Evolutionary conservation across 2,888 invertebrate species (phyloP).

Genomic region (Noctua fimbriata): DNA sequence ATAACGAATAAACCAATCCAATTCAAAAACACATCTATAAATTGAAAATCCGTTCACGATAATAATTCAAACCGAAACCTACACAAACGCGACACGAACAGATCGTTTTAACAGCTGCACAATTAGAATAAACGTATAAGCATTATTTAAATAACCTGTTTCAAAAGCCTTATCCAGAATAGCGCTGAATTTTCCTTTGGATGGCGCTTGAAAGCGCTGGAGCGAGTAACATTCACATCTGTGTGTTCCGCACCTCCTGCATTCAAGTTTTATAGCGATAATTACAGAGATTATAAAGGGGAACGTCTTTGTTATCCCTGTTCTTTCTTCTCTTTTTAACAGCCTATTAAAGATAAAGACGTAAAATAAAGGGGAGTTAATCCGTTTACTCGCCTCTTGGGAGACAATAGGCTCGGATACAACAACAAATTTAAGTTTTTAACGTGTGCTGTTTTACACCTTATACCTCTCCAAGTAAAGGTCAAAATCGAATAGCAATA

Average conservation of each 20-base stretch:
- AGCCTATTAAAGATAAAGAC: constrained; percentile 65
- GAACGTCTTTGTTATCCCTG: constrained; percentile 54
- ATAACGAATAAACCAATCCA: background rate
- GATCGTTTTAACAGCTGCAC: constrained; percentile 59
- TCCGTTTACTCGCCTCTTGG: constrained; percentile 62
- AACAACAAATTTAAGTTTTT: constrained; percentile 46
- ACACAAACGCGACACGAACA: constrained; percentile 40
- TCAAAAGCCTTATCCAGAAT: constrained; percentile 63
- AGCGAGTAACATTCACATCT: constrained; percentile 67
- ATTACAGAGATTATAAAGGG: constrained; percentile 66
- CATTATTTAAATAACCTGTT: constrained; percentile 64
- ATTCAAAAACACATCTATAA: background rate
- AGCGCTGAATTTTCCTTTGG: constrained; percentile 62
- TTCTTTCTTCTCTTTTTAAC: constrained; percentile 66
- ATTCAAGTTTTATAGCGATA: constrained; percentile 66
- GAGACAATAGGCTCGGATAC: constrained; percentile 49
- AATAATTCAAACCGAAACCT: constrained; percentile 27
- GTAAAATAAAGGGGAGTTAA: constrained; percentile 61
- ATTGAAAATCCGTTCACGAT: constrained; percentile 18
- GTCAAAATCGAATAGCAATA: constrained; percentile 24
- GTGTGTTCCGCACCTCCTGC: constrained; percentile 71
- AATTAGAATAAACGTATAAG: constrained; percentile 61
- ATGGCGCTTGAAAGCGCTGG: constrained; percentile 61
- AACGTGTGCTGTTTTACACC: constrained; percentile 37
- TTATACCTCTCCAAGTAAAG: constrained; percentile 1